Evolutionary conservation across 2,888 invertebrate species (phyloP), one percentile per base, ranked within the genome.

Genomic region (Hypomecis punctinalis): DNA sequence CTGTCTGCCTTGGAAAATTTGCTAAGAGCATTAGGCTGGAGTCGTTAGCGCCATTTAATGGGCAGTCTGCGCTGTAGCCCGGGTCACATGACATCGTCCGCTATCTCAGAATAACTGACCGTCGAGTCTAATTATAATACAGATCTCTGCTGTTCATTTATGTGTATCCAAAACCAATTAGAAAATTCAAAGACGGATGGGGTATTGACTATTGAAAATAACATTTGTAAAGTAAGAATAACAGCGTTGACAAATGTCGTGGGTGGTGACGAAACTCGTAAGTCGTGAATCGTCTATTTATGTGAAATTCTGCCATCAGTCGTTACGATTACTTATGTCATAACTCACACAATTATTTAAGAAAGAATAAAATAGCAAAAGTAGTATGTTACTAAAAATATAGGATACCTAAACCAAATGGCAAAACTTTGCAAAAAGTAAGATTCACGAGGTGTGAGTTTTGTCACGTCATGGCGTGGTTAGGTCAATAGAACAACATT

Each of bases 81-180:
- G 78, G 81, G 82, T 86, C 85, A 85, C 86, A 87, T 87, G 89
- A 87, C 86, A 81, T 80, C 82, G 83, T 80, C 80, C 77, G 82
- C 80, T 81, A 85, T 88, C 87, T 88, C 81, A 86, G 86, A 90
- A 90, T 90, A 91, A 88, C 88, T 85, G 87, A 83, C 85, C 82
- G 85, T 84, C 85, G 83, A 74, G 74, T 88, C 89, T 91, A 91
- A 90, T 89, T 89, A 87, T 89, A 88, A 79, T 78, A 80, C 79
- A 76, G 75, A 80, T 81, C 81, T 79, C 67, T 71, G 73, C 71
- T 77, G 76, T 78, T 73, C 71, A 76, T 73, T 67, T 73, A 66
- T 63, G 56, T 64, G 53, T 71, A 65, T 73, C 62, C 64, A 70
- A 67, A 73, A 70, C 65, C 61, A 66, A 68, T 60, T 62, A 39